Evolutionary conservation across 1,140 invertebrate genomes (phyloP), one percentile per base, ranked within the genome.

Genomic region (Tetragonula clypearis): DNA sequence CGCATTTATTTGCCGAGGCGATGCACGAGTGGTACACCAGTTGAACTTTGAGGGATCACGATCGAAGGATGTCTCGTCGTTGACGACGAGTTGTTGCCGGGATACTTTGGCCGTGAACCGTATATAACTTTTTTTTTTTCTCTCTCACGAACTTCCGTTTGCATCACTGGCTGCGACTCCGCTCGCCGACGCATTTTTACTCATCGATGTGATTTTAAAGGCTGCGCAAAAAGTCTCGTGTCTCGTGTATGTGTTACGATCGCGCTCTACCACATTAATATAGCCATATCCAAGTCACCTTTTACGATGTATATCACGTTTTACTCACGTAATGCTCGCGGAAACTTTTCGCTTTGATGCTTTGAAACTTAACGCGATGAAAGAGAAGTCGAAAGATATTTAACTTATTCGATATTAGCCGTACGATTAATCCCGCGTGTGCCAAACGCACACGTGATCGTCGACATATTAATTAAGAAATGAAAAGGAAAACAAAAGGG

Each of bases 211-310:
- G 93, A 94, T 94, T 94, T 94, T 90, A 93, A 92, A 86, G 84
- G 90, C 89, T 91, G 88, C 93, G 93, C 93, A 93, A 92, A 92
- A 21, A 21, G 92, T 93, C 93, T 92, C 92, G 93, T 94, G 92
- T 94, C 90, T 93, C 93, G 93, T 94, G 93, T 94, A 94, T 92
- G 93, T 94, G 92, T 94, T 94, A 92, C 84, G 84, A 92, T 93
- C 92, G 92, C 92, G 92, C 90, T 93, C 90, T 91, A 91, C 84
- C 92, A 87, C 71, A 84, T 92, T 91, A 92, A 91, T 86, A 89
- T 92, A 92, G 88, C 85, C 86, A 82, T 91, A 92, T 91, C 86
- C 90, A 91, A 92, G 89, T 92, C 90, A 92, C 92, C 91, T 91
- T 93, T 91, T 90, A 90, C 87, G 82, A 92, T 87, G 90, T 92